phyloP scores from a whole-genome alignment of 2,888 invertebrate species.

The Zeuzera pyrina region DNA sequence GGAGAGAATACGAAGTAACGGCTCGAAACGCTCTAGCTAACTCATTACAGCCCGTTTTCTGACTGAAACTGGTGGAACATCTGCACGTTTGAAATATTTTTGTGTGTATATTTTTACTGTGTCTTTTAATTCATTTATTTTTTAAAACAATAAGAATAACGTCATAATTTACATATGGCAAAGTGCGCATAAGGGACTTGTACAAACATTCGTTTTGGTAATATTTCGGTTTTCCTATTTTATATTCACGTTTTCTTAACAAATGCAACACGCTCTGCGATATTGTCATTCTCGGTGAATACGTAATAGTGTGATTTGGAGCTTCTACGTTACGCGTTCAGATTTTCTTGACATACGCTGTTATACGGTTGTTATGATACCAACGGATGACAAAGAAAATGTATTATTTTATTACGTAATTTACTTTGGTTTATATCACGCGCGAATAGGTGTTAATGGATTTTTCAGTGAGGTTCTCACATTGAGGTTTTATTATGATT shows the following conservation, averaged over 20 bases:
- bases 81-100: slow-evolving; percentile 14
- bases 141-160: neutral
- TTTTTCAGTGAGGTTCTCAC: slow-evolving; percentile 39
- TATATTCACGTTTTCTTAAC: slow-evolving; percentile 8
- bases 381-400: slow-evolving; percentile 29
- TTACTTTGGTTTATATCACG: slow-evolving; percentile 42
- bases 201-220: neutral
- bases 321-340: slow-evolving; percentile 24
- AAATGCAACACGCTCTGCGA: slow-evolving; percentile 21
- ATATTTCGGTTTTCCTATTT: neutral
- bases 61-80: slow-evolving; percentile 18
- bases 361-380: slow-evolving; percentile 29
- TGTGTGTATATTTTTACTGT: too few species aligned
- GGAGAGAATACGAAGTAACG: slow-evolving; percentile 33
- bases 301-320: slow-evolving; percentile 35
- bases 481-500: slow-evolving; percentile 55
- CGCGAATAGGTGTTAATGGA: slow-evolving; percentile 51
- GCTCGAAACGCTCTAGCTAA: slow-evolving; percentile 34
- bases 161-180: neutral
- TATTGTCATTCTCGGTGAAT: slow-evolving; percentile 30
- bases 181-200: too few species aligned
- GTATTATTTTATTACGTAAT: slow-evolving; percentile 42
- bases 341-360: slow-evolving; percentile 30
- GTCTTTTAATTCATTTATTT: too few species aligned
- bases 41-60: slow-evolving; percentile 43